Conservation (phyloP, 2,888 invertebrate genomes). For the Listrodromus nycthemerus region DNA sequence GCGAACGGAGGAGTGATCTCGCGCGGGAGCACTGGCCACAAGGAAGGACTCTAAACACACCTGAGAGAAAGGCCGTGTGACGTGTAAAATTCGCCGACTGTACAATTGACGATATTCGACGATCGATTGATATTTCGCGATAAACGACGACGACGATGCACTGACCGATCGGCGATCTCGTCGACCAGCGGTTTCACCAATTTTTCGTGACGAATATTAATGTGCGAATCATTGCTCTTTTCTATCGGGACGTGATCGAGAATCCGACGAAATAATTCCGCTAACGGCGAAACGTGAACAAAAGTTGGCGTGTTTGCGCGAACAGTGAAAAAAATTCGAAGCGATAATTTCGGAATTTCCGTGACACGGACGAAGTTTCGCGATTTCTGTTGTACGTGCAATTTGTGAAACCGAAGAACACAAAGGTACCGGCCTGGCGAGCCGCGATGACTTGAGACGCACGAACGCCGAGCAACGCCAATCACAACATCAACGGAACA, state of each 20-base stretch:
- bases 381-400: not conserved
- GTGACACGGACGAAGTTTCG: too few relatives aligned
- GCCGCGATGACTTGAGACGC: conserved; percentile 45
- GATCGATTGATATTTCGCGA: not conserved
- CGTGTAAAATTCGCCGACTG: conserved; percentile 52
- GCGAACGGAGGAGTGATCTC: conserved; percentile 70
- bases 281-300: not conserved
- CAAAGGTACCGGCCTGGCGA: conserved; percentile 4
- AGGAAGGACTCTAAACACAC: conserved; percentile 72
- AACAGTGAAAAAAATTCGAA: not conserved
- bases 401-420: not conserved
- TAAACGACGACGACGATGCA: not conserved
- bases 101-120: conserved; percentile 40
- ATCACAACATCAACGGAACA: conserved; percentile 24
- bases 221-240: not conserved
- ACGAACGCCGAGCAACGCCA: conserved; percentile 19
- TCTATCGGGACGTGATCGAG: not conserved
- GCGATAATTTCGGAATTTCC: too few relatives aligned
- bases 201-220: not conserved
- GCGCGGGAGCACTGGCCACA: conserved; percentile 73
- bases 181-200: conserved; percentile 13
- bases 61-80: conserved; percentile 69
- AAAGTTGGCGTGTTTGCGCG: not conserved
- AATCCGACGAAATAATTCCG: not conserved
- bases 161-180: not conserved